Evolutionary conservation across 2,113 vertebrate species (phyloP), one percentile per base, ranked within the genome.

Genomic region (Salminus brasiliensis): DNA sequence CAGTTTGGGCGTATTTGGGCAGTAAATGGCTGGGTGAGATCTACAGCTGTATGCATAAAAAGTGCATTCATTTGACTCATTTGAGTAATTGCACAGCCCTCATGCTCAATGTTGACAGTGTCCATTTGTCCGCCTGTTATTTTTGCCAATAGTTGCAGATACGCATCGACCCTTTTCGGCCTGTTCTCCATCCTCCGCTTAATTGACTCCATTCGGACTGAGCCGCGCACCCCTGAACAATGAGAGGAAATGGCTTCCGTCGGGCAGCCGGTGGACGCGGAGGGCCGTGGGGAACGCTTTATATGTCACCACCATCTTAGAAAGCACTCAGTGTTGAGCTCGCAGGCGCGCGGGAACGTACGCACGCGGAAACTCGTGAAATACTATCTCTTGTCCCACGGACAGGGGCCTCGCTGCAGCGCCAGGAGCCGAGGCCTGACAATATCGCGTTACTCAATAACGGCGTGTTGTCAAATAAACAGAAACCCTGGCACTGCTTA

Each of bases 241-340:
- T 84, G 80, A 73, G 59, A 79, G 86, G 82, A 88, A 84, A 85
- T 80, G 81, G 75, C 72, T 72, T 79, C 63, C 66, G 74, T 57
- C 66, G 41, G 77, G 83, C 77, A 69, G 75, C 45, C 49, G 71
- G 55, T 68, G 55, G 85, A 74, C 49, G n/a, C 75, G 63, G 69
- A 41, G 81, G 74, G 62, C 86, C 74, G 6, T 55, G 10, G 84
- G 85, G 85, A 85, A 75, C 76, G 83, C 80, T 87, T 83, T 43
- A 79, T 73, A 77, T 89, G 85, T 85, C 88, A 85, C 79, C 72
- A 71, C 79, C 70, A 79, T 78, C 84, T 83, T 82, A 52, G 59
- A 82, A 74, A 76, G 69, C 76, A 72, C 45, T 78, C 70, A 55
- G 4, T 2, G 47, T 34, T 27, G 34, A 59, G 36, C 57, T 41